Evolutionary conservation across 2,113 vertebrate genomes (phyloP).

Genomic region (Hydropotes inermis): DNA sequence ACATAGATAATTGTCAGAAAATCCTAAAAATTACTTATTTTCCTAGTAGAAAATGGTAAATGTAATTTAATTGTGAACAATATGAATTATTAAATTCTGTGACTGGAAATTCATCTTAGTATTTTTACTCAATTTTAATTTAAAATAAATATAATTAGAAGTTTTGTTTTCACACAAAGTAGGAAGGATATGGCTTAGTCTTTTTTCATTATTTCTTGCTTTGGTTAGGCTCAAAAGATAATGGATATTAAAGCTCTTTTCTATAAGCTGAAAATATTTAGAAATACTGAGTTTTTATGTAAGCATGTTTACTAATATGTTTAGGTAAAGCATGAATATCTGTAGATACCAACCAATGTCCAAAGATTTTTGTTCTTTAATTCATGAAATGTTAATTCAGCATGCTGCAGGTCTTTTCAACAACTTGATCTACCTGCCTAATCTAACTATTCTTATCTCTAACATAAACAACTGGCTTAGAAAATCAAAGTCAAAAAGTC

Average conservation of each 20-base stretch:
- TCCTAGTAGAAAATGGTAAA: background rate
- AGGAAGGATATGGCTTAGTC: background rate
- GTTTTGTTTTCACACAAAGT: background rate
- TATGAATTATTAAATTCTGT: background rate
- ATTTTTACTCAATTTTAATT: constrained; percentile 1
- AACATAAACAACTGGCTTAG: background rate
- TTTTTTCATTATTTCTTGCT: background rate
- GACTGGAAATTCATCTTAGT: background rate
- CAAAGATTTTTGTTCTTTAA: background rate
- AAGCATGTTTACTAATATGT: background rate
- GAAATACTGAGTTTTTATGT: background rate
- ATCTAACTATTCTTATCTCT: background rate
- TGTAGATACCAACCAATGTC: background rate
- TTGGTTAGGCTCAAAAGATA: background rate
- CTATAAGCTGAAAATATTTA: background rate
- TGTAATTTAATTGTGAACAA: background rate
- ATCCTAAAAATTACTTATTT: background rate
- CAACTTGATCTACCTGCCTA: background rate
- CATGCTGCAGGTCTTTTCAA: background rate
- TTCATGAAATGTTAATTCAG: background rate
- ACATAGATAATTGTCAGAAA: background rate
- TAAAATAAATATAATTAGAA: background rate
- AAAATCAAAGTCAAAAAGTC: background rate
- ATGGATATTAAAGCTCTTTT: background rate
- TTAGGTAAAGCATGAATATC: background rate